Evolutionary conservation across 2,888 invertebrate species (phyloP), one percentile per base, ranked within the genome.

Genomic region (Nemotelus pantherinus): DNA sequence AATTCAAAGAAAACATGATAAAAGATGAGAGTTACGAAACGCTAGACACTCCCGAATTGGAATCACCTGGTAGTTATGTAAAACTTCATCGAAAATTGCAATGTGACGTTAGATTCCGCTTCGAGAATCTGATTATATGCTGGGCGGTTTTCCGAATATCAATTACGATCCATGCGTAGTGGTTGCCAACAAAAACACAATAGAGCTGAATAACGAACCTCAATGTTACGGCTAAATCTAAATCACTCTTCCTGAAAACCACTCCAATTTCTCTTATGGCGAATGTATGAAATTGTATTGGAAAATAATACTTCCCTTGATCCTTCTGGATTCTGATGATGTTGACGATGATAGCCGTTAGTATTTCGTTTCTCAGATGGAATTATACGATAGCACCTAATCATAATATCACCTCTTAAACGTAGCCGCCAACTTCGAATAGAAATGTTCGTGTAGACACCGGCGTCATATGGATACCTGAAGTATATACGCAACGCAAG

Each of bases 271-370:
- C 93, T 67, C 94, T 91, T 81, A 97, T 93, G 76, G 96, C 96
- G 88, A 97, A 97, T 3, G 97, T 97, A 89, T 97, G 97, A 89
- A 97, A 96, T 91, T 97, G 95, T 85, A 94, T 93, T 71, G 94
- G 92, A 89, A 95, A 95, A 82, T 95, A 91, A n/a, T 94, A 25
- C 25, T 25, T 90, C 82, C 92, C 92, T 63, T 91, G 78, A 77
- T 83, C 77, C 76, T 81, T 80, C 76, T 84, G 85, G 81, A 25
- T 25, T 25, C 25, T 1, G 25, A 25, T 86, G 77, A n/a, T n/a
- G n/a, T n/a, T n/a, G n/a, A n/a, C n/a, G n/a, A n/a, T 85, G 82
- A 75, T 85, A 84, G 43, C 47, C 48, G 47, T 67, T 63, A 25
- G 48, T 72, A 64, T 63, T 63, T 63, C 76, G 48, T 48, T 82